Percentiles rank a stretch among this genome's conserved stretches.
Evolutionary conservation across 2,797 vertebrate genomes (phyloP).

Genomic region (Hippopotamyrus pictus): DNA sequence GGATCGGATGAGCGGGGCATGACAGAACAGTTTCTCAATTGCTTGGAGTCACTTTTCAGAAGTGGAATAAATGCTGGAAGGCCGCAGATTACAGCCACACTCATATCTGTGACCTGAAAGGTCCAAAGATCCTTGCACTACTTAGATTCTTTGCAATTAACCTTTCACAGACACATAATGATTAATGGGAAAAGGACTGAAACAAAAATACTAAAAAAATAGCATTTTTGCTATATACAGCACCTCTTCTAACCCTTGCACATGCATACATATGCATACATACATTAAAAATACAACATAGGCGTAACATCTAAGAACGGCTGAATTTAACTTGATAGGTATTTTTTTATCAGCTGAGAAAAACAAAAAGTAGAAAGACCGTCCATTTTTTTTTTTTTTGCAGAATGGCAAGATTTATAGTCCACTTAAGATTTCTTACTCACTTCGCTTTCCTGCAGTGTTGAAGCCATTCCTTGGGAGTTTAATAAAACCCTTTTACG

Average conservation of each 20-base stretch:
- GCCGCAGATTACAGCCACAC: not conserved
- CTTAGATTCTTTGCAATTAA: not conserved
- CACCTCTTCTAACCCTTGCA: not conserved
- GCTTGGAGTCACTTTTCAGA: not conserved
- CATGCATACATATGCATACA: not conserved
- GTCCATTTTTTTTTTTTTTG: not conserved
- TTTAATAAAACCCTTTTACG: conserved; percentile 14
- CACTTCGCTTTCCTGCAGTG: not conserved
- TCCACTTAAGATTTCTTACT: conserved; percentile 20
- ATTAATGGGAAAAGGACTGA: not conserved
- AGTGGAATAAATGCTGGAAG: not conserved
- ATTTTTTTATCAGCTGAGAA: not conserved
- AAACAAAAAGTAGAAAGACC: not conserved
- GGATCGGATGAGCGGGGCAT: too few relatives aligned
- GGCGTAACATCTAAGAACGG: not conserved
- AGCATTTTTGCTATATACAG: not conserved
- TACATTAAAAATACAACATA: not conserved
- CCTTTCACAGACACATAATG: not conserved
- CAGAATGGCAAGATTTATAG: conserved; percentile 9
- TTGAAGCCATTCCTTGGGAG: not conserved
- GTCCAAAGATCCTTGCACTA: not conserved
- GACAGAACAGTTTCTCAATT: not conserved
- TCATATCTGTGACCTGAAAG: not conserved
- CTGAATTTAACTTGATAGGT: not conserved
- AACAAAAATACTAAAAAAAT: not conserved